Conservation (phyloP, 2,113 vertebrate genomes). For the Microcebus murinus region DNA sequence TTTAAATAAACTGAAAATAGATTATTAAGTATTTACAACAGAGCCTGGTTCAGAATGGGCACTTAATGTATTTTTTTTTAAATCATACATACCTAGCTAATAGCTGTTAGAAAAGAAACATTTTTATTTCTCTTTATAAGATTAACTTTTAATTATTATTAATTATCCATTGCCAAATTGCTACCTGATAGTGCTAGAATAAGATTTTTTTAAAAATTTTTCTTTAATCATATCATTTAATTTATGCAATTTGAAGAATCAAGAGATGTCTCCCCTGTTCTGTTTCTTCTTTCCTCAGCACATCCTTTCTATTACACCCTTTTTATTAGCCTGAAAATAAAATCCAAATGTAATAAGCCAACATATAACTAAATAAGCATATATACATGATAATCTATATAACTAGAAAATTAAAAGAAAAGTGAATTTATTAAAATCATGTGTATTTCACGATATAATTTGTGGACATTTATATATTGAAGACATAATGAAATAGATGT, state of each 20-base stretch:
- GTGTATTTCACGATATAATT: not conserved
- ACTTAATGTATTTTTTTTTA: not conserved
- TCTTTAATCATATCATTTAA: not conserved
- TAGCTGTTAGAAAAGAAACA: not conserved
- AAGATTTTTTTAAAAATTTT: not conserved
- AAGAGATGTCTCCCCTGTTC: not conserved
- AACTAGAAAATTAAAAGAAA: not conserved
- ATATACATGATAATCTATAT: not conserved
- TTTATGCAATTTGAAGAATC: not conserved
- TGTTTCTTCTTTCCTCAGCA: not conserved
- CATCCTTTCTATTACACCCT: not conserved
- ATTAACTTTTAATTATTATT: not conserved
- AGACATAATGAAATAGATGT: not conserved
- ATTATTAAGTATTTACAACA: not conserved
- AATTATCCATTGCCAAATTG: not conserved
- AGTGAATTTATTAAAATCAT: not conserved
- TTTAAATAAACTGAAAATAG: not conserved
- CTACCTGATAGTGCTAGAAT: not conserved
- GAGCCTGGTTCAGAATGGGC: not conserved
- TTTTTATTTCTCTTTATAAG: not conserved
- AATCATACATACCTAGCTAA: not conserved
- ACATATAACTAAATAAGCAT: not conserved
- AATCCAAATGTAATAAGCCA: not conserved
- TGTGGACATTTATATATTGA: not conserved
- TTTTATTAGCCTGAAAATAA: not conserved